Evolutionary conservation across 92 coral and sea anemone genomes (phyloP), one percentile per base, ranked within the genome.

Genomic region (Diadumene lineata): DNA sequence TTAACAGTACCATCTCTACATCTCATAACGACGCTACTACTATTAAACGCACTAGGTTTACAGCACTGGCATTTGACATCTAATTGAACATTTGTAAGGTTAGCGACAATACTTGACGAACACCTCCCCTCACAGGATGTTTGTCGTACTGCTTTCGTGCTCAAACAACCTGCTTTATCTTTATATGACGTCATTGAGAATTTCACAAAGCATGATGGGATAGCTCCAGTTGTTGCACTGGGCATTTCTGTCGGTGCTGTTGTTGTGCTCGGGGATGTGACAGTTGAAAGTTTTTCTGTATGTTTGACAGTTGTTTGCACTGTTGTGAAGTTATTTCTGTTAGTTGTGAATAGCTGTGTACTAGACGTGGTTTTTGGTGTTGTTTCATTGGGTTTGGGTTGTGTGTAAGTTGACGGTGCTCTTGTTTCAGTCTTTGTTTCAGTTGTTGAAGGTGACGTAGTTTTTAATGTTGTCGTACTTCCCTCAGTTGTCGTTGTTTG

Each of bases 81-180:
- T 64, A 88, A 31, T 25, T 68, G 74, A 9, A 87, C 84, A 18
- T 30, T 74, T 25, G 79, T 81, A 6, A 80, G 50, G 60, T 85
- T 88, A n/a, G 82, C 74, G n/a, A 74, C 58, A 25, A 85, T 70
- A 0, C 31, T 62, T 43, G 93, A 88, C 56, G 73, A 44, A 64
- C 93, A 88, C 13, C 62, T 74, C 56, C 93, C 93, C 55, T 77
- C 70, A 44, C 93, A 88, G 32, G 90, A 44, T 22, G 93, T 88
- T 68, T 84, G 77, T 31, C 53, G 75, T 28, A 81, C 66, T 19
- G 86, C 89, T 26, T 75, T 62, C 26, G 50, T 50, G 57, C 68
- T 79, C 3, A 64, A 69, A 38, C 77, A 72, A 11, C 66, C 77
- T 0, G 56, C 60, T 43, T 33, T 13, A 55, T 72, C 77, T 31